phyloP scores from a whole-genome alignment of 2,797 vertebrate species.

The Philypnodon macrostomus region DNA sequence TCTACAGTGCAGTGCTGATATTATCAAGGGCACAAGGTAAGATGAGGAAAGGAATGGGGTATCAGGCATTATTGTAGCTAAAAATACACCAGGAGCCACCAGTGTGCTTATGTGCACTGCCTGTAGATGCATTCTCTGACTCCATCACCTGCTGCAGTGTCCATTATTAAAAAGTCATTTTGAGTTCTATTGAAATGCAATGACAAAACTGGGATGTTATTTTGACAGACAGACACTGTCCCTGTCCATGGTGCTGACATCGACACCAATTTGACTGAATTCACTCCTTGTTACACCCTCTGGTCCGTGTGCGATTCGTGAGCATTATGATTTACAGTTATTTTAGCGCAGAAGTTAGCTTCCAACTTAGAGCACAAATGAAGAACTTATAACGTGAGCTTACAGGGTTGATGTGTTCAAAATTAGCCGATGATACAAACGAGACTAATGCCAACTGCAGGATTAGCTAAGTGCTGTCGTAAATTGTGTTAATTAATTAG shows the following conservation, averaged over 20 bases:
- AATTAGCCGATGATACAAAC: no score
- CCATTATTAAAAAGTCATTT: not conserved
- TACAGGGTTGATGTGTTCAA: not conserved
- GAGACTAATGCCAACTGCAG: not conserved
- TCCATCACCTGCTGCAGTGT: constrained; percentile 3
- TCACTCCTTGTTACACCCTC: constrained; percentile 13
- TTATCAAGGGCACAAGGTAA: constrained; percentile 47
- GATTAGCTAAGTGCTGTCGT: not conserved
- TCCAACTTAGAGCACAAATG: not conserved
- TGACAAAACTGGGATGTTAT: not conserved
- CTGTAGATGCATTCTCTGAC: not conserved
- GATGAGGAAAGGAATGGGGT: constrained; percentile 14
- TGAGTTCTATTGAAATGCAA: constrained; percentile 4
- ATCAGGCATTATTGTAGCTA: constrained; percentile 38
- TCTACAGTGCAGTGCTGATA: constrained; percentile 44
- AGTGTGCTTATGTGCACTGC: constrained; percentile 16
- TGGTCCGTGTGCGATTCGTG: no score
- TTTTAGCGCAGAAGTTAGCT: not conserved
- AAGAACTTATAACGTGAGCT: not conserved
- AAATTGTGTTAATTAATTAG: constrained; percentile 8
- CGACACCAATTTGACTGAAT: constrained; percentile 25
- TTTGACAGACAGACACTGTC: constrained; percentile 37
- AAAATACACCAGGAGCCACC: constrained; percentile 48
- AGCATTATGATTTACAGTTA: not conserved
- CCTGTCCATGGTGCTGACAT: constrained; percentile 79